Percentiles rank a stretch among this genome's conserved stretches.
These are phyloP conservation scores for Cydia splendana DNA, from an alignment of 1,140 invertebrate genomes.

Conservation along the genomic window DNA sequence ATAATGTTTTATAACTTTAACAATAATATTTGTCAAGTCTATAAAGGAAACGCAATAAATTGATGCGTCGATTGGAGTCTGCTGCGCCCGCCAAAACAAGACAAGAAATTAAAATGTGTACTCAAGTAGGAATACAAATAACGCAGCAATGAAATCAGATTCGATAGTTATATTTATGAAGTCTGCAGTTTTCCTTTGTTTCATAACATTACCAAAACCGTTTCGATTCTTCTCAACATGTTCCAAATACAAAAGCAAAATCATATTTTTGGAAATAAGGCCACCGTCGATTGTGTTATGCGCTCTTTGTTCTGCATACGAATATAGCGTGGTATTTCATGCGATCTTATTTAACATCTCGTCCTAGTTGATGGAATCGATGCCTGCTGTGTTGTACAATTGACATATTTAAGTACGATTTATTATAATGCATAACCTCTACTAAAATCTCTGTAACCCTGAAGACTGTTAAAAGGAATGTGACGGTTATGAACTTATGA, in stretches of 20 bases:
- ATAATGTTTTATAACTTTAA: conserved; percentile 33
- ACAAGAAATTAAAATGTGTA: neutral
- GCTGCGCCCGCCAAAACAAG: neutral
- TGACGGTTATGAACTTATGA: neutral
- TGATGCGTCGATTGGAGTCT: conserved; percentile 1
- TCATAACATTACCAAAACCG: conserved; percentile 19
- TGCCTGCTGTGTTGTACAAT: neutral
- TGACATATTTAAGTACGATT: neutral
- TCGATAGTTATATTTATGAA: neutral
- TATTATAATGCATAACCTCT: neutral
- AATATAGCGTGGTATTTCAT: neutral
- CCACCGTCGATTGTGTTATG: neutral
- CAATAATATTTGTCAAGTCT: conserved; percentile 18
- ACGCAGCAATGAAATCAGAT: neutral
- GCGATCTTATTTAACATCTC: neutral
- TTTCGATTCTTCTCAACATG: conserved; percentile 19
- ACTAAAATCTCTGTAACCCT: neutral
- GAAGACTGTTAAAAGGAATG: neutral
- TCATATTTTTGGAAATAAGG: conserved; percentile 8
- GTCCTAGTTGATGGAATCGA: conserved; percentile 22
- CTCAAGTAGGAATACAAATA: neutral
- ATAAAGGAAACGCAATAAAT: conserved; percentile 11
- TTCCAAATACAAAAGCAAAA: neutral
- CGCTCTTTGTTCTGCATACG: neutral
- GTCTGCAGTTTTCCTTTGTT: conserved; percentile 3